Percentiles rank a stretch among this genome's conserved stretches.
phyloP scores from a whole-genome alignment of 2,113 vertebrate genomes.

The Onychorhynchus coronatus region DNA sequence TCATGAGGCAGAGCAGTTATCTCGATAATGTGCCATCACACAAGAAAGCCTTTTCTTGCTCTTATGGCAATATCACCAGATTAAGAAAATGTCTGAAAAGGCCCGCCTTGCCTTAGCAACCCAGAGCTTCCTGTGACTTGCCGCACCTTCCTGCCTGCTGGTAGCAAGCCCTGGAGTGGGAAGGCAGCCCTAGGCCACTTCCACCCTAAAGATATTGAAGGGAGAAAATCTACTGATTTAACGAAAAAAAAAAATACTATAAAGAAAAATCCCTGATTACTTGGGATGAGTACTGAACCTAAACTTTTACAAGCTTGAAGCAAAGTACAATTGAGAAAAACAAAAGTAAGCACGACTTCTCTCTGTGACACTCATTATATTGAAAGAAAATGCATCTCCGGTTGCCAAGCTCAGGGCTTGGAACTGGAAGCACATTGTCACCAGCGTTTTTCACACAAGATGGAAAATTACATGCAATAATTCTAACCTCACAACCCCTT shows the following conservation, averaged over 20 bases:
- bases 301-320: not conserved
- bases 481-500: not conserved
- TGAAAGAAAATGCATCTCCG: not conserved
- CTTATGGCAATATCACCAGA: rapidly evolving
- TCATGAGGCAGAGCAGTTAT: not conserved
- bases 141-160: not conserved
- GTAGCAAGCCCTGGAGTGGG: not conserved
- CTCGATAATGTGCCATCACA: not conserved
- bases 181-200: not conserved
- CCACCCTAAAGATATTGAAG: not conserved
- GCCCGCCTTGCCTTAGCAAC: not conserved
- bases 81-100: not conserved
- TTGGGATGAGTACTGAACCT: not conserved
- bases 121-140: not conserved
- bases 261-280: not conserved
- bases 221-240: not conserved
- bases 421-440: not conserved
- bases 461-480: not conserved
- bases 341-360: not conserved
- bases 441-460: not conserved
- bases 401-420: not conserved
- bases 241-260: not conserved
- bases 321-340: not conserved
- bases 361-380: rapidly evolving
- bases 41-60: not conserved